Conservation (phyloP, 2,797 vertebrate genomes). For the Hafferia zeledoni region DNA sequence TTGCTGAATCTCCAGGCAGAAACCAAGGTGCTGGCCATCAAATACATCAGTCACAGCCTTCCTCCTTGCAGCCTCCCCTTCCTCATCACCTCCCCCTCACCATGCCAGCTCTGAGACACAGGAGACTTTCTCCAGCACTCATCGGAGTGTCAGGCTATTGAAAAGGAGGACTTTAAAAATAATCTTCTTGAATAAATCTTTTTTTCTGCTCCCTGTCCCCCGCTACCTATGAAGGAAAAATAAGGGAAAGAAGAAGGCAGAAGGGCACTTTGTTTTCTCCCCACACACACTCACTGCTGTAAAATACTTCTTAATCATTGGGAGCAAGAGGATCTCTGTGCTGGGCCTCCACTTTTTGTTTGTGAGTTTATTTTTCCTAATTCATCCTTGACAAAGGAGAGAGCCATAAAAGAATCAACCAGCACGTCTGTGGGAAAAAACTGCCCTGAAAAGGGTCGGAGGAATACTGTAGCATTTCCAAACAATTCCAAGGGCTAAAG, state of each 20-base stretch:
- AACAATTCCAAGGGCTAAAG: slow-evolving; percentile 58
- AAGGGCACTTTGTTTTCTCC: slow-evolving; percentile 19
- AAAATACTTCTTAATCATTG: slow-evolving; percentile 51
- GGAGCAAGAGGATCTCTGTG: slow-evolving; percentile 20
- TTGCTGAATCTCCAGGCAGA: not conserved
- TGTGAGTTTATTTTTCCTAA: slow-evolving; percentile 60
- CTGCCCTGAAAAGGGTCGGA: slow-evolving; percentile 64
- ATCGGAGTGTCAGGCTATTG: not conserved
- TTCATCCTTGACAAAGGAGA: slow-evolving; percentile 29
- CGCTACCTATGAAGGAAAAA: not conserved
- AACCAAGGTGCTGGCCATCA: not conserved
- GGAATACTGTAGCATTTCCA: slow-evolving; percentile 58
- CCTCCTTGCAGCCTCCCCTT: not conserved
- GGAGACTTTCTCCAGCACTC: not conserved
- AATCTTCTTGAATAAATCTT: not conserved
- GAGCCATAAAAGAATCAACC: slow-evolving; percentile 39
- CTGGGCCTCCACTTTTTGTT: slow-evolving; percentile 50
- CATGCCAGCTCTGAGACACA: rapidly evolving
- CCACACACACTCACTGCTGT: not conserved
- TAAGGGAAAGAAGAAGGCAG: not conserved
- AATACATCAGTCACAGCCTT: not conserved
- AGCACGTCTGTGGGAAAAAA: slow-evolving; percentile 60
- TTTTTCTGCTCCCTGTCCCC: rapidly evolving
- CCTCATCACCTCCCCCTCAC: not conserved
- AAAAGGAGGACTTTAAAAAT: not conserved